A percentile compares a stretch with the other conserved stretches of the same genome.
phyloP scores from a whole-genome alignment of 2,888 invertebrate genomes.

The Dermolepida albohirtum region DNA sequence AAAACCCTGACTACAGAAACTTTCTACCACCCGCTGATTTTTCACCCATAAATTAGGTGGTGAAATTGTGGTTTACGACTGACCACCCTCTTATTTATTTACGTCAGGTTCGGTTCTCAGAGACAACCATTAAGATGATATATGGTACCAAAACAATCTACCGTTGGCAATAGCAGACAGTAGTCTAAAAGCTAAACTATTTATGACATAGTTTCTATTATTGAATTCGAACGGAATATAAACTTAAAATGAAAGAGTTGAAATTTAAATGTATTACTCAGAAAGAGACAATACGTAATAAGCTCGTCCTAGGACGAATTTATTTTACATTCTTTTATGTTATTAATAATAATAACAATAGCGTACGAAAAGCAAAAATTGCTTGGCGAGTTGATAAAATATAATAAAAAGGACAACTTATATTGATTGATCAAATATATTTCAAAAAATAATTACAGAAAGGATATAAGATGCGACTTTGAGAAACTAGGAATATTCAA shows the following conservation, averaged over 20 bases:
- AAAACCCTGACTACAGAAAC: constrained; percentile 15
- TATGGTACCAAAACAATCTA: constrained; percentile 22
- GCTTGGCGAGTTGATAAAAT: too few species aligned
- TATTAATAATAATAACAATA: too few species aligned
- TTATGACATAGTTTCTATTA: neutral
- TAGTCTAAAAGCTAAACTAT: neutral
- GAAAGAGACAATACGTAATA: neutral
- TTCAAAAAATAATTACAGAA: too few species aligned
- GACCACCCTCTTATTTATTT: constrained; percentile 51
- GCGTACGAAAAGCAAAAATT: too few species aligned
- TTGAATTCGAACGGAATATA: neutral
- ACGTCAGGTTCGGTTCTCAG: constrained; percentile 35
- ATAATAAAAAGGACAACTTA: too few species aligned
- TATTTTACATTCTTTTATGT: too few species aligned
- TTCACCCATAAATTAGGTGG: constrained; percentile 42
- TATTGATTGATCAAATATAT: too few species aligned
- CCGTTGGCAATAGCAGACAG: constrained; percentile 27
- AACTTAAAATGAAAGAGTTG: too few species aligned
- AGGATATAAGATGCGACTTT: too few species aligned
- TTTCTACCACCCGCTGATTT: constrained; percentile 40
- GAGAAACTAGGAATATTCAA: too few species aligned
- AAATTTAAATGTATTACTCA: too few species aligned
- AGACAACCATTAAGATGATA: constrained; percentile 17
- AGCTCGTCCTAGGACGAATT: too few species aligned
- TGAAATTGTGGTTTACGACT: constrained; percentile 54